phyloP scores from a whole-genome alignment of 2,797 vertebrate genomes.

The Xyrichtys novacula region DNA sequence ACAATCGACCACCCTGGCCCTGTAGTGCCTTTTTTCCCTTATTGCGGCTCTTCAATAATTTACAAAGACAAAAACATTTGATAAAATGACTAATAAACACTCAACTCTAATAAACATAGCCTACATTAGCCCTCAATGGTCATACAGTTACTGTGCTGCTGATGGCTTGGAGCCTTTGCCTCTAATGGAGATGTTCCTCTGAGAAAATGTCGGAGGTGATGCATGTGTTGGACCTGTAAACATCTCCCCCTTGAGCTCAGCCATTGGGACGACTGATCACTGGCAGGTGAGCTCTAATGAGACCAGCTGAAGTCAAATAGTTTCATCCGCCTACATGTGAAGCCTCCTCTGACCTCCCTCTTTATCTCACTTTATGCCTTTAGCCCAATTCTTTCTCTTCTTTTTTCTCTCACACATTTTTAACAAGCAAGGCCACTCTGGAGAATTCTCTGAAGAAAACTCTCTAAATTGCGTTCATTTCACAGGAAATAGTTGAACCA shows the following conservation, averaged over 20 bases:
- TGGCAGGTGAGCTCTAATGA: conserved; percentile 49
- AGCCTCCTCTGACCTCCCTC: conserved; percentile 3
- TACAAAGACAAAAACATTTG: background rate
- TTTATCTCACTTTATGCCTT: background rate
- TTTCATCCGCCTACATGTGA: conserved; percentile 25
- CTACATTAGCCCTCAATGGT: conserved; percentile 5
- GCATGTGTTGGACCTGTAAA: conserved; percentile 22
- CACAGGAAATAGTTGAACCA: background rate
- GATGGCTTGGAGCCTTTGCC: background rate
- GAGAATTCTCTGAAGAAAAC: background rate
- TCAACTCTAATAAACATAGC: background rate
- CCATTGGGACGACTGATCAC: conserved; percentile 33
- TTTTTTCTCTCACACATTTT: background rate
- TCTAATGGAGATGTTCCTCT: conserved; percentile 22
- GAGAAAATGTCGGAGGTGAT: conserved; percentile 36
- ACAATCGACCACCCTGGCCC: background rate
- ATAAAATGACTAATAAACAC: conserved; percentile 14
- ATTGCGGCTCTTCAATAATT: conserved; percentile 1
- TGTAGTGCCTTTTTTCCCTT: background rate
- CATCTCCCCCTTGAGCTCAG: conserved; percentile 17
- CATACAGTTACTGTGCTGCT: background rate
- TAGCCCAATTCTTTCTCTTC: background rate
- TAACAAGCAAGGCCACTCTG: background rate
- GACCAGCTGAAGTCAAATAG: conserved; percentile 7
- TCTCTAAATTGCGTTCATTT: background rate